Evolutionary conservation across 2,113 vertebrate genomes (phyloP), one percentile per base, ranked within the genome.

Genomic region (Phaethon lepturus): DNA sequence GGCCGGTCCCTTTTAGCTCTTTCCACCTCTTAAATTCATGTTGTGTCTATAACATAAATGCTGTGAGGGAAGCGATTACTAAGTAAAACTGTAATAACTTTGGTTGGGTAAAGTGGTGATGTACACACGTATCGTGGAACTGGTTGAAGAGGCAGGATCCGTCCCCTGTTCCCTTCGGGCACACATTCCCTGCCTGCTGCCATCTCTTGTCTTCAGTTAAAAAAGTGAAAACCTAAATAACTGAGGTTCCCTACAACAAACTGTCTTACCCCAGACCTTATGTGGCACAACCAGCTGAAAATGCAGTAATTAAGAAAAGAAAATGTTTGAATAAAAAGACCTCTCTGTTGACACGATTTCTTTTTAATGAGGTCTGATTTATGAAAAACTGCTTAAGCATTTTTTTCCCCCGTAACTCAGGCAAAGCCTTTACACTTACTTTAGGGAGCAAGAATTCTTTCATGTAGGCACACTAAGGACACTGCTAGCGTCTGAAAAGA

Each of bases 121-220:
- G 3, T 45, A 11, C 7, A 2, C 0, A 0, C 20, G 33, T 28
- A 10, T 20, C 2, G 3, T 49, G 59, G 29, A 15, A 8, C 13
- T 11, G 38, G 31, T 4, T 28, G 72, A 55, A 74, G 86, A 38
- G 67, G 64, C 16, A 29, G 33, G 56, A 33, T 35, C n/a, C 8
- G 11, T 31, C 17, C 19, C 22, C 45, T 53, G 55, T 16, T 45
- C 29, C 10, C 9, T 67, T 71, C 9, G 13, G 28, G 26, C 35
- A 6, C 6, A 1, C 2, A 0, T 45, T 68, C 88, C 22, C 35
- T 69, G 19, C 49, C 73, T 71, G 42, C 64, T 82, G 12, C 62
- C 0, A 0, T 28, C 31, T 35, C 52, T 58, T 28, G 5, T 38
- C 52, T 53, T 62, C 29, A 31, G 17, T 24, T 33, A 11, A 47